Evolutionary conservation across 2,888 invertebrate species (phyloP).

Genomic region (Eulithis prunata): DNA sequence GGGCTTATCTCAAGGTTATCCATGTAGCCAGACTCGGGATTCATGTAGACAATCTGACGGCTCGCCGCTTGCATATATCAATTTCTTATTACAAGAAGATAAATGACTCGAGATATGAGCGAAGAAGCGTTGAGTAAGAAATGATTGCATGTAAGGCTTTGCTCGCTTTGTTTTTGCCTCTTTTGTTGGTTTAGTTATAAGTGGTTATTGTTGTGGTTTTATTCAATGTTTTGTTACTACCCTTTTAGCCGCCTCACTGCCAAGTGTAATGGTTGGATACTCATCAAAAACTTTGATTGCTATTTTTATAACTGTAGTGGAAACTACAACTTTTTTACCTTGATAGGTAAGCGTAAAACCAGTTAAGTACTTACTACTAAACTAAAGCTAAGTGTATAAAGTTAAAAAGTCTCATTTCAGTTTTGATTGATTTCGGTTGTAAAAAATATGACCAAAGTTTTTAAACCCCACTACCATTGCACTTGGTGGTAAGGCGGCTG

Average conservation of each 20-base stretch:
- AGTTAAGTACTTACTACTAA: too few species aligned
- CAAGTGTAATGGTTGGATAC: too few species aligned
- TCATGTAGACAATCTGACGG: conserved; percentile 55
- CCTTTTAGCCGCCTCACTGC: not conserved
- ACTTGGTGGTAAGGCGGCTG: too few species aligned
- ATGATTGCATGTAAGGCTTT: conserved; percentile 44
- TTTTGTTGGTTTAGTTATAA: conserved; percentile 32
- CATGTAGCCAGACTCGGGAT: conserved; percentile 58
- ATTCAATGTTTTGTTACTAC: conserved; percentile 16
- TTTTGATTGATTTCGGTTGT: too few species aligned
- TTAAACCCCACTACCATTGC: too few species aligned
- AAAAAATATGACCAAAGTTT: too few species aligned
- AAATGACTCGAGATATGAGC: conserved; percentile 68
- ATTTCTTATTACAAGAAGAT: conserved; percentile 69
- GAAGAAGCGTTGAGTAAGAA: conserved; percentile 55
- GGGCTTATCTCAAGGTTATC: conserved; percentile 53
- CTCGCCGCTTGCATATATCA: conserved; percentile 66
- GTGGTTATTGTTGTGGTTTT: conserved; percentile 38
- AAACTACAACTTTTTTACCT: too few species aligned
- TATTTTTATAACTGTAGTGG: too few species aligned
- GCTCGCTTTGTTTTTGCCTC: conserved; percentile 24
- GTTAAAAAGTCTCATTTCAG: too few species aligned
- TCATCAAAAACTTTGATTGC: too few species aligned
- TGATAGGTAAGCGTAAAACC: too few species aligned
- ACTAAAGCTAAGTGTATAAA: too few species aligned